Evolutionary conservation across 2,888 invertebrate genomes (phyloP).

Genomic region (Drosophila eohydei): DNA sequence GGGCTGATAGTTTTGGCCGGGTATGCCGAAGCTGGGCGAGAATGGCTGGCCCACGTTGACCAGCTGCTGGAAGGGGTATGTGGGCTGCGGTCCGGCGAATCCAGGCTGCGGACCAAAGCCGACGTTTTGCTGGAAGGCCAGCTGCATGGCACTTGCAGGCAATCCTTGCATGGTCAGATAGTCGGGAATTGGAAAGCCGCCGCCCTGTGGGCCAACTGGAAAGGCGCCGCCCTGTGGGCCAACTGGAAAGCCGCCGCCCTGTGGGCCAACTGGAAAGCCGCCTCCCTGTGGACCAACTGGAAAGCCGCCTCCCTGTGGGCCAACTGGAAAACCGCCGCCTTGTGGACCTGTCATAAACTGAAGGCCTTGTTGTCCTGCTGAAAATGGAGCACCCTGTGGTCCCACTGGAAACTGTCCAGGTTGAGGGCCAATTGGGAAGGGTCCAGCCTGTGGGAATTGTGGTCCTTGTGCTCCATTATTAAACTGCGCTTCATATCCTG

Average conservation of each 20-base stretch:
- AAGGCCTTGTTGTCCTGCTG: slow-evolving; percentile 31
- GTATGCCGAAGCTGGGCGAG: slow-evolving; percentile 61
- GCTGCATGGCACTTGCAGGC: slow-evolving; percentile 39
- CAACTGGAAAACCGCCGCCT: slow-evolving; percentile 10
- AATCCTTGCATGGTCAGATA: slow-evolving; percentile 60
- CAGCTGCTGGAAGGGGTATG: slow-evolving; percentile 49
- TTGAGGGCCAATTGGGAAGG: slow-evolving; percentile 23
- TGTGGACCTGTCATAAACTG: slow-evolving; percentile 12
- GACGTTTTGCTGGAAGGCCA: slow-evolving; percentile 42
- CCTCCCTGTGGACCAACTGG: slow-evolving; percentile 19
- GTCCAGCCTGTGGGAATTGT: slow-evolving; percentile 16
- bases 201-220: slow-evolving; percentile 22
- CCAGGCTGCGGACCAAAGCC: slow-evolving; percentile 34
- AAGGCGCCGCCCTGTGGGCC: slow-evolving; percentile 13
- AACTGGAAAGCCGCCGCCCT: slow-evolving; percentile 22
- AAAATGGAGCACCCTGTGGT: slow-evolving; percentile 20
- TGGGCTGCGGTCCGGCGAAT: slow-evolving; percentile 30
- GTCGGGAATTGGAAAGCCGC: slow-evolving; percentile 26
- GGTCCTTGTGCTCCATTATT: neutral
- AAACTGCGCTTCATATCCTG: slow-evolving; percentile 33
- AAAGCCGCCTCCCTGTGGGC: slow-evolving; percentile 29
- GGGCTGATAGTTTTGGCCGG: slow-evolving; percentile 47
- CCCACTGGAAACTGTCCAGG: slow-evolving; percentile 10
- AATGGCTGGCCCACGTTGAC: slow-evolving; percentile 41
- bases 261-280: slow-evolving; percentile 10